These are phyloP conservation scores for Telmatherina bonti DNA, from an alignment of 2,797 vertebrate genomes.

Conservation along the genomic window DNA sequence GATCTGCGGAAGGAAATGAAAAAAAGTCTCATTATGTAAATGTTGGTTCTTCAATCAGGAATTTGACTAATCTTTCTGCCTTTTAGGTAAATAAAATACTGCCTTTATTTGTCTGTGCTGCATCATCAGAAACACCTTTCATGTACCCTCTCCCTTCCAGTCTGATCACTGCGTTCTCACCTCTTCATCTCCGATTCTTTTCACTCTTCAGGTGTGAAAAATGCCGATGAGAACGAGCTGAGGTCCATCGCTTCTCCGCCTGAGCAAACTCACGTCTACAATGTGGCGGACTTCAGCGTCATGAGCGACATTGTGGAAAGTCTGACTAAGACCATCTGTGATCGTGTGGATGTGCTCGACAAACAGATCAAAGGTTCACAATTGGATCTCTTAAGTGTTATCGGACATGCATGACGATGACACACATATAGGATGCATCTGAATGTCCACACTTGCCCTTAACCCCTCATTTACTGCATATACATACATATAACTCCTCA, in stretches of 20 bases:
- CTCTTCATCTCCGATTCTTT: background rate
- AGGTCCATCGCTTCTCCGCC: slow-evolving; percentile 93
- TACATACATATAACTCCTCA: too few species aligned
- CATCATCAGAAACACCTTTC: slow-evolving; percentile 18
- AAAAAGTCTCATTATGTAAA: background rate
- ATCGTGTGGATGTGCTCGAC: slow-evolving; percentile 90
- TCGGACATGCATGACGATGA: too few species aligned
- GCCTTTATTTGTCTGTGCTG: slow-evolving; percentile 4
- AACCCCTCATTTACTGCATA: too few species aligned
- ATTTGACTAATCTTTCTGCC: background rate
- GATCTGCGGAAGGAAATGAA: background rate
- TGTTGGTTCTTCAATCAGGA: background rate
- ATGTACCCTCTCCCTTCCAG: background rate
- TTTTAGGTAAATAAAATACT: background rate
- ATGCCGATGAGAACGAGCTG: slow-evolving; percentile 93
- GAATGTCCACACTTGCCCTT: too few species aligned
- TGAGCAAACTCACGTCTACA: slow-evolving; percentile 92
- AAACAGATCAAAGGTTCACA: slow-evolving; percentile 87
- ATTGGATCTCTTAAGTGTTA: background rate
- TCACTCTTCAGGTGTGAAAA: slow-evolving; percentile 90
- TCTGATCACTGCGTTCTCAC: background rate
- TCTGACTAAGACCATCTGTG: slow-evolving; percentile 90
- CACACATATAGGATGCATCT: too few species aligned
- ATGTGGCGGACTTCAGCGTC: slow-evolving; percentile 93
- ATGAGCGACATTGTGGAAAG: slow-evolving; percentile 95